Evolutionary conservation across 2,888 invertebrate genomes (phyloP).

Genomic region (Phalera bucephala): DNA sequence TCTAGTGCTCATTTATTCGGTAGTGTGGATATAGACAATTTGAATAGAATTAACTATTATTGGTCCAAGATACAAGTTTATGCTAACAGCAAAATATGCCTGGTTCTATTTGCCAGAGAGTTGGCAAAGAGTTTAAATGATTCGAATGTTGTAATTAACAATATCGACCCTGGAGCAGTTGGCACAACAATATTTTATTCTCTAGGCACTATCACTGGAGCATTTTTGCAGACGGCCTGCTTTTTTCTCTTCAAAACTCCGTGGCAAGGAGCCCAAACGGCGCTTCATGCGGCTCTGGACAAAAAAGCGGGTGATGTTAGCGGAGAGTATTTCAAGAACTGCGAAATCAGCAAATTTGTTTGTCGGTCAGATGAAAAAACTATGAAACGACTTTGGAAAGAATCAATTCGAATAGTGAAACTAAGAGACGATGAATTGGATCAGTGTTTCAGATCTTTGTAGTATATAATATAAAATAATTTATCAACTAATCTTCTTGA

Average conservation of each 20-base stretch:
- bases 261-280: constrained; percentile 89
- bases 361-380: constrained; percentile 84
- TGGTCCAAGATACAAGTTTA: constrained; percentile 73
- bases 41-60: constrained; percentile 79
- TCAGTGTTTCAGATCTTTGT: no score
- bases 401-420: constrained; percentile 86
- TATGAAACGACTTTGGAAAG: constrained; percentile 89
- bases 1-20: constrained; percentile 86
- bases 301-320: no score
- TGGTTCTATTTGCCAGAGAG: constrained; percentile 87
- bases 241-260: constrained; percentile 84
- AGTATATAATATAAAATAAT: no score
- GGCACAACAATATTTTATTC: constrained; percentile 87
- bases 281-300: constrained; percentile 86
- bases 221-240: constrained; percentile 76
- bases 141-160: constrained; percentile 88
- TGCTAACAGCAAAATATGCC: constrained; percentile 85
- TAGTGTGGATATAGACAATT: constrained; percentile 84
- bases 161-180: constrained; percentile 91
- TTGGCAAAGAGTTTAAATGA: constrained; percentile 84
- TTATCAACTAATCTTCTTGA: no score
- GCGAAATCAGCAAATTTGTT: constrained; percentile 79
- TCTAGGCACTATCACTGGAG: constrained; percentile 59
- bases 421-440: constrained; percentile 84
- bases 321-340: no score